Evolutionary conservation across 2,888 invertebrate genomes (phyloP), one percentile per base, ranked within the genome.

Genomic region (Cantharis nigra): DNA sequence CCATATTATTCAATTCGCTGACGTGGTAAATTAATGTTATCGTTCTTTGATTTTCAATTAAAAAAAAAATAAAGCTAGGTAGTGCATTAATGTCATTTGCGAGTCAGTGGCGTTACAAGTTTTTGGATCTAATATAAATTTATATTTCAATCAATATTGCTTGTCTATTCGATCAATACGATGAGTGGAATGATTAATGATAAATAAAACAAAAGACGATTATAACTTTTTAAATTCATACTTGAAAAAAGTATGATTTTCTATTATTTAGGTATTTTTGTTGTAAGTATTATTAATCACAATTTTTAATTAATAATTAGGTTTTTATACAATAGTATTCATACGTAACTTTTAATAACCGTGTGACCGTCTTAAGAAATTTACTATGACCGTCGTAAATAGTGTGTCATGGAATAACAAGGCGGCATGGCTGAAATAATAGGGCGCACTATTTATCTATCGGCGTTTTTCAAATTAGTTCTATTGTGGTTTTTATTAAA

Each of bases 351-450:
- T 65, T 64, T 79, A 80, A 80, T 80, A 65, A 77, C 75, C 80
- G 80, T 80, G 80, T 72, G 80, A 80, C 72, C 69, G 71, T 49
- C 75, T 69, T 69, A 73, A 72, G 72, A 69, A 76, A 72, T 72
- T 74, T 69, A 73, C 76, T 76, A 71, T 74, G 72, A 75, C 73
- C 71, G 72, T 71, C 77, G 69, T 77, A 78, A 78, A 73, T 72
- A 71, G 75, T 79, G 79, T 80, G 79, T 80, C 77, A 78, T 64
- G 71, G 73, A 79, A 79, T 79, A 75, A 79, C 79, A 77, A 77
- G 78, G 79, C 79, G 80, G 79, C 79, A 75, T 72, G 65, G 67
- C 33, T 74, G 64, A 78, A 81, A 81, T 81, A 76, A 81, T 74
- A 78, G 78, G 75, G 75, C 71, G 74, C 76, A 65, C 49, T 78